Evolutionary conservation across 1,140 invertebrate genomes (phyloP).

Genomic region (Tetragnatha versicolor): DNA sequence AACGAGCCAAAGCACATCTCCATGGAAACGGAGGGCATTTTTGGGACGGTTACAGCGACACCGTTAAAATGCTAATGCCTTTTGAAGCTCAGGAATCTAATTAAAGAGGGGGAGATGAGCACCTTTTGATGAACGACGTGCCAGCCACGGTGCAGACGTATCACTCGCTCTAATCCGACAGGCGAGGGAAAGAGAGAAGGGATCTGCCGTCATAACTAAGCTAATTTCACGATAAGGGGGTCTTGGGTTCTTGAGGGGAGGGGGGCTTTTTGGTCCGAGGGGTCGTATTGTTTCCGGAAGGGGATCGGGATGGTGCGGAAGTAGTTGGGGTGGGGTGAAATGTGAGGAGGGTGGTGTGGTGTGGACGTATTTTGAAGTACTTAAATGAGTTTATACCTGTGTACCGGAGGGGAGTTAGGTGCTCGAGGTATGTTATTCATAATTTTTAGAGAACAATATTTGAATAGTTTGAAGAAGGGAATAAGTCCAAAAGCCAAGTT

Average conservation of each 20-base stretch:
- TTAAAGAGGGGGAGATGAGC: constrained; percentile 48
- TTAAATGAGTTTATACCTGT: no score
- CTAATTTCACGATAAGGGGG: constrained; percentile 38
- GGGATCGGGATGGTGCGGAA: no score
- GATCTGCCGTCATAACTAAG: constrained; percentile 34
- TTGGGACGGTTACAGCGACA: constrained; percentile 38
- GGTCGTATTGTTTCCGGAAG: no score
- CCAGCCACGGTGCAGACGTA: constrained; percentile 32
- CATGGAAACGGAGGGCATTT: constrained; percentile 37
- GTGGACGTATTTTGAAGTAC: no score
- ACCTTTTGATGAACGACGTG: constrained; percentile 52
- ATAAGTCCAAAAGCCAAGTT: no score
- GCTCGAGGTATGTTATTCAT: no score
- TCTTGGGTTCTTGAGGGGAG: constrained; percentile 3
- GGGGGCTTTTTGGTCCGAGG: no score
- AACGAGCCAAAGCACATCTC: background rate
- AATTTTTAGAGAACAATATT: no score
- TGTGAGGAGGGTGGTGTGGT: no score
- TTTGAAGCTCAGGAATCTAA: constrained; percentile 50
- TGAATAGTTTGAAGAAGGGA: no score
- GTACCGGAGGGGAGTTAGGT: no score
- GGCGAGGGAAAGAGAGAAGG: constrained; percentile 5
- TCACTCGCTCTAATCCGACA: constrained; percentile 50
- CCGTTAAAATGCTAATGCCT: constrained; percentile 52
- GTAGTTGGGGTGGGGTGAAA: no score